Percentiles rank a stretch among this genome's conserved stretches.
These are phyloP conservation scores for Heliconius eleuchia DNA, from an alignment of 1,140 invertebrate species.

Conservation along the genomic window DNA sequence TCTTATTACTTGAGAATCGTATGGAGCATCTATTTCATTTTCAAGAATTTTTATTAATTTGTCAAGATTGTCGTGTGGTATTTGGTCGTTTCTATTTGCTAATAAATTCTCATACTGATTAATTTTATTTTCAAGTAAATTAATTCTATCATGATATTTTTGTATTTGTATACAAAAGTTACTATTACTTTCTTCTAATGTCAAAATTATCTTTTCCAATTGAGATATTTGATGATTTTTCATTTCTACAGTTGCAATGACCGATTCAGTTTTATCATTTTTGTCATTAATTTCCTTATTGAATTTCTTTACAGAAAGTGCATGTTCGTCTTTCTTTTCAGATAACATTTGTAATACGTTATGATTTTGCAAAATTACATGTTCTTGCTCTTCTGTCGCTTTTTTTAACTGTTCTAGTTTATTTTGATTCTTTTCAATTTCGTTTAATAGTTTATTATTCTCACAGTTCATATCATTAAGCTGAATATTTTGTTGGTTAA, in stretches of 20 bases:
- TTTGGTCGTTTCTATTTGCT: conserved; percentile 41
- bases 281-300: conserved; percentile 58
- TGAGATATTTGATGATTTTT: conserved; percentile 65
- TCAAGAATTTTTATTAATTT: conserved; percentile 68
- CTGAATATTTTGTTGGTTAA: conserved; percentile 48
- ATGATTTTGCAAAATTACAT: conserved; percentile 53
- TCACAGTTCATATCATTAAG: conserved; percentile 48
- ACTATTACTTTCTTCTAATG: conserved; percentile 60
- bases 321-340: conserved; percentile 64
- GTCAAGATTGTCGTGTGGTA: conserved; percentile 56
- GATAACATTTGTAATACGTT: conserved; percentile 55
- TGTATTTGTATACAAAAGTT: conserved; percentile 51
- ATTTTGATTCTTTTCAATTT: conserved; percentile 53
- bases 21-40: conserved; percentile 58
- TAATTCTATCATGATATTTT: conserved; percentile 59
- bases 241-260: conserved; percentile 55
- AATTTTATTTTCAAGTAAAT: conserved; percentile 53
- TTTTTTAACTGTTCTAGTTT: conserved; percentile 49
- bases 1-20: conserved; percentile 40
- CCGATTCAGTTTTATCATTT: conserved; percentile 57
- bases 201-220: conserved; percentile 67
- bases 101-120: conserved; percentile 48
- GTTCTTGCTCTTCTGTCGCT: conserved; percentile 47
- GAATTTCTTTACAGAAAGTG: conserved; percentile 55
- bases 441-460: conserved; percentile 52